Percentiles rank a stretch among this genome's conserved stretches.
phyloP scores from a whole-genome alignment of 1,140 invertebrate genomes.

The Ostrea denselamellosa region DNA sequence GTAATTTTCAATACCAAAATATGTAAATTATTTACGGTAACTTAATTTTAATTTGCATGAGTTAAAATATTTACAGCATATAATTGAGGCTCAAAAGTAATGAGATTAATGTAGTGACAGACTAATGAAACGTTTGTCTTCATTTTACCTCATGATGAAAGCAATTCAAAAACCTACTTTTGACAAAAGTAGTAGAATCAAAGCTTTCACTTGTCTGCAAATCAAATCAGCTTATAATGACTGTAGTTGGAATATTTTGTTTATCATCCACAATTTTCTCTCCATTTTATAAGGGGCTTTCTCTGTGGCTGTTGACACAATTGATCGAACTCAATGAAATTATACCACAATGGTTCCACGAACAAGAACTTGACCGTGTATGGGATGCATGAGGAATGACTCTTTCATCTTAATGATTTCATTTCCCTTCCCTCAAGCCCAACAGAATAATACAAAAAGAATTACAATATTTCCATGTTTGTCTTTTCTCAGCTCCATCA shows the following conservation, averaged over 20 bases:
- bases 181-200: not conserved
- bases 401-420: slow-evolving; percentile 29
- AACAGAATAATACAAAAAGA: slow-evolving; percentile 11
- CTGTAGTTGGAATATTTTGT: not conserved
- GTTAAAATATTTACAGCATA: too few relatives aligned
- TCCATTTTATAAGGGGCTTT: not conserved
- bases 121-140: not conserved
- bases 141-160: not conserved
- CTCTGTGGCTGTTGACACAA: slow-evolving; percentile 18
- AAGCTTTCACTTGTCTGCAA: not conserved
- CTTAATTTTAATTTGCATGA: too few relatives aligned
- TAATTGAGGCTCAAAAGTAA: not conserved
- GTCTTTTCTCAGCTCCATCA: not conserved
- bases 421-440: slow-evolving; percentile 7
- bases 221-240: not conserved
- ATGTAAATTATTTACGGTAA: too few relatives aligned
- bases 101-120: not conserved
- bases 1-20: too few relatives aligned
- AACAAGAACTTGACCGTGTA: not conserved
- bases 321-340: slow-evolving; percentile 34
- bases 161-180: not conserved
- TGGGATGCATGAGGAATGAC: not conserved
- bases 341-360: not conserved
- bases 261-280: slow-evolving; percentile 15
- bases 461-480: not conserved